Conservation (phyloP, 2,888 invertebrate species). For the Clistopyga incitator region DNA sequence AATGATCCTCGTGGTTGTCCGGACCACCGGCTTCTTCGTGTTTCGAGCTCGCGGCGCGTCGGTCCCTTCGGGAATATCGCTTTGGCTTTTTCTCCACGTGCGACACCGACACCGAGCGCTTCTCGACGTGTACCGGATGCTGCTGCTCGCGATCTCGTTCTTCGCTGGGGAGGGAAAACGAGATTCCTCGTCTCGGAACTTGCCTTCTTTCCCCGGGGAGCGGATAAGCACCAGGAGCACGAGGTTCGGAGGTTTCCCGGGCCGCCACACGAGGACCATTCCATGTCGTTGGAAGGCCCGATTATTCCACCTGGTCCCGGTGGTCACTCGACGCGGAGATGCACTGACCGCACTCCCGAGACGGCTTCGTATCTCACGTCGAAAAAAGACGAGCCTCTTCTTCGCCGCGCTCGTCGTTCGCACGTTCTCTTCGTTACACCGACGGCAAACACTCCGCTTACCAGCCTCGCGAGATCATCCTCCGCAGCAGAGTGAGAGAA, state of each 20-base stretch:
- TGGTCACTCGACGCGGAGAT: constrained; percentile 48
- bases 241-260: constrained; percentile 48
- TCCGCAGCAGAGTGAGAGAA: constrained; percentile 32
- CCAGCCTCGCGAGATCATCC: constrained; percentile 18
- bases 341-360: not conserved
- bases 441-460: constrained; percentile 29
- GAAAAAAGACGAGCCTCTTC: constrained; percentile 50
- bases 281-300: constrained; percentile 44
- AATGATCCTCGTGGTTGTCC: constrained; percentile 37
- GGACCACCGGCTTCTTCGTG: constrained; percentile 62
- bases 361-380: constrained; percentile 34
- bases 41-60: constrained; percentile 41
- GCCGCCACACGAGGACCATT: constrained; percentile 42
- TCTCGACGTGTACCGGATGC: constrained; percentile 42
- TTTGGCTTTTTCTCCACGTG: constrained; percentile 40
- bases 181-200: constrained; percentile 56
- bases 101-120: constrained; percentile 47
- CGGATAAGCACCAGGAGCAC: constrained; percentile 48
- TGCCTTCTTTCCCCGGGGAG: constrained; percentile 46
- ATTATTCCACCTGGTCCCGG: constrained; percentile 47
- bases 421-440: constrained; percentile 53
- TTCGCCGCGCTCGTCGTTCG: constrained; percentile 47
- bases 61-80: constrained; percentile 63
- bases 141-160: constrained; percentile 40
- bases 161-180: constrained; percentile 48